A percentile compares a stretch with the other conserved stretches of the same genome.
These are phyloP conservation scores for Lophura nycthemera DNA, from an alignment of 2,113 vertebrate species.

Conservation along the genomic window DNA sequence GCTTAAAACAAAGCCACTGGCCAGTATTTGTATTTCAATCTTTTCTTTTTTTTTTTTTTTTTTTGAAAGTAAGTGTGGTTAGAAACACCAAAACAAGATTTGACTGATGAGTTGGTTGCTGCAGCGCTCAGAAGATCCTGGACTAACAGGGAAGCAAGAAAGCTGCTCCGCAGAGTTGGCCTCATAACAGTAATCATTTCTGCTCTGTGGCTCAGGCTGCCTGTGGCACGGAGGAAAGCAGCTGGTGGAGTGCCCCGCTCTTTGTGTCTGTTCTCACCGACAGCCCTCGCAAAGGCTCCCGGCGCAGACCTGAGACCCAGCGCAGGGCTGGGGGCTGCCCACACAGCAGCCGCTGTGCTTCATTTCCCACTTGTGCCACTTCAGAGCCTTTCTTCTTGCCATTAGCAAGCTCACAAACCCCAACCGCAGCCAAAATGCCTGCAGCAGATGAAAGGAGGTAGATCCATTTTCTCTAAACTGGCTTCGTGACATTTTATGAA, in stretches of 20 bases:
- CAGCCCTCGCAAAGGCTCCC: conserved; percentile 15
- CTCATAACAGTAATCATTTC: accelerated
- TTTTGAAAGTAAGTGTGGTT: background rate
- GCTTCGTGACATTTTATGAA: conserved; percentile 75
- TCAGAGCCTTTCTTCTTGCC: conserved; percentile 61
- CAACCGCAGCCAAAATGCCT: conserved; percentile 47
- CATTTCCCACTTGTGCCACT: conserved; percentile 25
- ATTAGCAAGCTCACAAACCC: conserved; percentile 63
- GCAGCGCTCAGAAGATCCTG: background rate
- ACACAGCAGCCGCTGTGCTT: conserved; percentile 37
- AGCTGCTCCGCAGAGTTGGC: background rate
- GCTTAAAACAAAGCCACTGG: background rate
- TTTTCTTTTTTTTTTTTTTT: background rate
- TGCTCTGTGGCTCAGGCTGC: background rate
- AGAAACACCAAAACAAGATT: background rate
- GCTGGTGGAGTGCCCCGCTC: background rate
- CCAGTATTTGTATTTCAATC: background rate
- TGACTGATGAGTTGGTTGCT: background rate
- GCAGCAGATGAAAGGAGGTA: conserved; percentile 81
- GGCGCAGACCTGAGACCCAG: conserved; percentile 17
- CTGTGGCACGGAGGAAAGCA: conserved; percentile 11
- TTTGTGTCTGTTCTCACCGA: conserved; percentile 3
- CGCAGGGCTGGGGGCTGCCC: background rate
- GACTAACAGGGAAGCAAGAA: background rate
- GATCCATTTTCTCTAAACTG: conserved; percentile 83